Evolutionary conservation across 2,113 vertebrate species (phyloP).

Genomic region (Myotis davidii): DNA sequence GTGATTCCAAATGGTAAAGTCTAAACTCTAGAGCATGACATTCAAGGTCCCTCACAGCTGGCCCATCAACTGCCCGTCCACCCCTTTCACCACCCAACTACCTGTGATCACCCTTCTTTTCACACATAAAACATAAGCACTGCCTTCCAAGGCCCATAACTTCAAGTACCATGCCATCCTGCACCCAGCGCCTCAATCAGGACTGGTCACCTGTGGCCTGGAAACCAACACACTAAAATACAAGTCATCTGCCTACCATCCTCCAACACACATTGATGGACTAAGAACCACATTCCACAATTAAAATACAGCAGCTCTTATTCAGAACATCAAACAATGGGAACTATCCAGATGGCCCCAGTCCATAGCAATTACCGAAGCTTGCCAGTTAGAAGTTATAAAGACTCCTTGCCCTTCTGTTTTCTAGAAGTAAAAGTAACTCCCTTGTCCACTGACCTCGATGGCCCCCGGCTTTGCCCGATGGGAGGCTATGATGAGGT

Average conservation of each 20-base stretch:
- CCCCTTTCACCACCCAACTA: neutral
- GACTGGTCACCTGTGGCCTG: neutral
- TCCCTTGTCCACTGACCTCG: neutral
- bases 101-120: neutral
- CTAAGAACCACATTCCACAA: neutral
- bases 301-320: neutral
- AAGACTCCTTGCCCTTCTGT: slow-evolving; percentile 13
- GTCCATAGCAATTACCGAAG: slow-evolving; percentile 26
- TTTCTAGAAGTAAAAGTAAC: slow-evolving; percentile 49
- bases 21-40: neutral
- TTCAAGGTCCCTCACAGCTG: neutral
- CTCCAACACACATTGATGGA: neutral
- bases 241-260: neutral
- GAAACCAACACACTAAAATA: neutral
- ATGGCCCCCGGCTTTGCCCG: neutral
- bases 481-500: neutral
- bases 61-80: neutral
- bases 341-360: neutral
- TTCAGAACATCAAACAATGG: slow-evolving; percentile 22
- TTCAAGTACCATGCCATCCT: neutral
- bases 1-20: neutral
- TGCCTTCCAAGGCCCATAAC: neutral
- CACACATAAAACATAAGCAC: neutral
- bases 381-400: neutral
- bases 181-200: neutral